phyloP scores from a whole-genome alignment of 1,140 invertebrate species.

The Chionoecetes opilio region DNA sequence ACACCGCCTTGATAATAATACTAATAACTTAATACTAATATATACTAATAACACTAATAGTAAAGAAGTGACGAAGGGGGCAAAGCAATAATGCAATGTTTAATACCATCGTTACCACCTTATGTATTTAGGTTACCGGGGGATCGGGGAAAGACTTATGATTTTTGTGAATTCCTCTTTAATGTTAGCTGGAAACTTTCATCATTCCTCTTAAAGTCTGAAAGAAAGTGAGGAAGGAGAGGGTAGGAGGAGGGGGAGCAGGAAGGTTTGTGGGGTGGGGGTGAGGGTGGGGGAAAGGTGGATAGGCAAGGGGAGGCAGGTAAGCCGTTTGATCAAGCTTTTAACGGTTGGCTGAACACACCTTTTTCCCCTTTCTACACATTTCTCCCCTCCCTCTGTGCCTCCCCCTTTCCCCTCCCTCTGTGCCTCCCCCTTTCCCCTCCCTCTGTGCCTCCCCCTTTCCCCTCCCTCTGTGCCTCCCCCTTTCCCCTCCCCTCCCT shows the following conservation, averaged over 20 bases:
- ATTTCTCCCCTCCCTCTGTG: neutral
- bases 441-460: no score
- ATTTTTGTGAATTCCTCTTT: no score
- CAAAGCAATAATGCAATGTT: no score
- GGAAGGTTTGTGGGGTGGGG: neutral
- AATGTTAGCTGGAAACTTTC: no score
- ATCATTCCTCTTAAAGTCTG: no score
- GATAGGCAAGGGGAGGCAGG: neutral
- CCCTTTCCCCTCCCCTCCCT: slow-evolving; percentile 8
- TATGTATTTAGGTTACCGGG: no score
- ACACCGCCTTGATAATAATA: neutral
- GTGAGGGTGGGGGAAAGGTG: neutral
- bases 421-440: neutral
- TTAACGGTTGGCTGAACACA: slow-evolving; percentile 3
- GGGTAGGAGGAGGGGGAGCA: neutral
- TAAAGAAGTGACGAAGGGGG: neutral
- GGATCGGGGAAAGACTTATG: no score
- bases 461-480: neutral
- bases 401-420: neutral
- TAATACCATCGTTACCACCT: no score
- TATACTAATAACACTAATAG: no score
- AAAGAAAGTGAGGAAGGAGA: neutral
- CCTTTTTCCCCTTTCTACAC: slow-evolving; percentile 42
- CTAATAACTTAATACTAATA: neutral
- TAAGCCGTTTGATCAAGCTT: slow-evolving; percentile 28